Evolutionary conservation across 2,888 invertebrate species (phyloP), one percentile per base, ranked within the genome.

Genomic region (Ormyrus nitidulus): DNA sequence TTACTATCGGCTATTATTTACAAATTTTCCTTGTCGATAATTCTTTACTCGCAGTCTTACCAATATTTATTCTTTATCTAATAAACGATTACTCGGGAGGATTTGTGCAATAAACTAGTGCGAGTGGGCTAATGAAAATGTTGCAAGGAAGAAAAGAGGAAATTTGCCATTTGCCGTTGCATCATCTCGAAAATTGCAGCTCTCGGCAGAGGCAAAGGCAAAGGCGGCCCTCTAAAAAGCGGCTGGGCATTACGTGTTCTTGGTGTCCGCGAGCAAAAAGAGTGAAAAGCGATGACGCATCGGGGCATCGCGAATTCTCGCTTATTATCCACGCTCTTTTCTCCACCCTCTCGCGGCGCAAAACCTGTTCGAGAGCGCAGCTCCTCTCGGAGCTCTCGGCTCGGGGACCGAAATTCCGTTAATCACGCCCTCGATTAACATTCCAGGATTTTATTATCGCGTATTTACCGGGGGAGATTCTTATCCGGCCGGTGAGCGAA

Each of bases 381-480:
- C 19, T 34, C 34, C 34, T 34, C 34, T 3, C 34, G 4, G 34
- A 34, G 34, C 34, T 34, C 34, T 34, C 34, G 59, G 70, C 70
- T 79, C 74, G 56, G 62, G 66, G 71, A 51, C 81, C 84, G 81
- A 82, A 83, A 83, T 83, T 84, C 84, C 82, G 83, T 83, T 84
- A 83, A 84, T 83, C 84, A 81, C 79, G 73, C 83, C 69, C 77
- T 73, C 82, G 80, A 83, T 84, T 83, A 81, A 82, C 82, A 83
- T 83, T 83, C 84, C 82, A 65, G 69, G 70, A 83, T 64, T 13
- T 46, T 34, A 34, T 56, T 48, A 70, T 70, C 59, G 58, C 61
- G 71, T 19, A 51, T 58, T 70, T 68, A 44, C 46, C 46, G 8
- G 64, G 64, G n/a, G 64, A n/a, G 68, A 68, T 75, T 54, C 58